Evolutionary conservation across 2,797 vertebrate genomes (phyloP), one percentile per base, ranked within the genome.

Genomic region (Argentina silus): DNA sequence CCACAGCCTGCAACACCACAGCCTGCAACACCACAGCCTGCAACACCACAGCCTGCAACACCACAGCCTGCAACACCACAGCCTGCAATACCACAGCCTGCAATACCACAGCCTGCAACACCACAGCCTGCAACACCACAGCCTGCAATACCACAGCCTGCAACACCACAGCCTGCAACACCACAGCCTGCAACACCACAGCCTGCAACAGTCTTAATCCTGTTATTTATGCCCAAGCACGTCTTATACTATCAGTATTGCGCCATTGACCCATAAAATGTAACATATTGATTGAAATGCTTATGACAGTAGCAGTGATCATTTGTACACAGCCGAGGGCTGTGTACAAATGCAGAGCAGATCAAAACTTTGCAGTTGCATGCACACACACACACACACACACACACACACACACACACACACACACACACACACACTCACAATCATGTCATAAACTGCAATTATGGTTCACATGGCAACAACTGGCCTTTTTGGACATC

Each of bases 381-480:
- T 12, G 1, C 45, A 48, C n/a, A 12, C 11, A 15, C 8, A 57
- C 6, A 23, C 11, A 61, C 59, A 12, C 11, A 15, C 8, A 57
- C 6, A 23, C 11, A 61, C 59, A 61, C 59, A 23, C 23, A 19
- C 8, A 23, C 23, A 60, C 57, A 27, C 23, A 27, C 11, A 60
- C 19, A 36, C 7, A 23, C 17, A 17, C 63, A 47, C 48, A 42
- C 66, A 53, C 50, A 55, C 66, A 56, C 23, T 27, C 51, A 55
- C 9, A 1, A 55, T 44, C n/a, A 48, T 48, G 62, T 64, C 59
- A 7, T 17, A 43, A 51, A 63, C 56, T 70, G 55, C 64, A 43
- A 15, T 61, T 61, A 12, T 56, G 47, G 75, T 79, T 81, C 73
- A 56, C 79, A 80, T 84, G 78, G 83, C 81, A 85, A 80, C 68